Evolutionary conservation across 2,797 vertebrate species (phyloP).

Genomic region (Molossus alvarezi): DNA sequence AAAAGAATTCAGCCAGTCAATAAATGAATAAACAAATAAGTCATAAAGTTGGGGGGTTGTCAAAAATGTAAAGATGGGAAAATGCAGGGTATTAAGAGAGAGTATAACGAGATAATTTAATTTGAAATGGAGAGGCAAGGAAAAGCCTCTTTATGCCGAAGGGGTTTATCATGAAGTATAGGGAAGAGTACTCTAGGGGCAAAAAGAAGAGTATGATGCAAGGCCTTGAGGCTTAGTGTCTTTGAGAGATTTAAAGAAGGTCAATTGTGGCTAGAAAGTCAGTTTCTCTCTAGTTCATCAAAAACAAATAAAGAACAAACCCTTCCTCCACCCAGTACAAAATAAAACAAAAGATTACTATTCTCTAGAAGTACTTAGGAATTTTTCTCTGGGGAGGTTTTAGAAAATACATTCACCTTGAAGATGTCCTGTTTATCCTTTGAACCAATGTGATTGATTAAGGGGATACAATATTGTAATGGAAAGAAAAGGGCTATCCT

Average conservation of each 20-base stretch:
- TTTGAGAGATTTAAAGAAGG: constrained; percentile 64
- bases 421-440: constrained; percentile 40
- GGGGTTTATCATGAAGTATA: background rate
- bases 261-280: background rate
- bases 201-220: constrained; percentile 33
- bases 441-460: constrained; percentile 44
- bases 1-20: background rate
- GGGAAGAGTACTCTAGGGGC: background rate
- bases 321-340: background rate
- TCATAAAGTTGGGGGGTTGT: background rate
- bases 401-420: constrained; percentile 52
- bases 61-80: background rate
- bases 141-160: constrained; percentile 13
- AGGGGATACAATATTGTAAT: constrained; percentile 12
- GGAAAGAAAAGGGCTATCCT: constrained; percentile 21
- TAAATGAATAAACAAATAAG: background rate
- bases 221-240: background rate
- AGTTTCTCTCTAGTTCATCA: constrained; percentile 36
- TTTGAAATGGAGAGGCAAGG: constrained; percentile 21
- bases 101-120: background rate
- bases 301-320: constrained; percentile 50
- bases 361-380: background rate
- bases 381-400: constrained; percentile 37
- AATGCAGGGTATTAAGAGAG: background rate
- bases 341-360: constrained; percentile 21